Evolutionary conservation across 2,113 vertebrate species (phyloP).

Genomic region (Nothobranchius kuhntae): DNA sequence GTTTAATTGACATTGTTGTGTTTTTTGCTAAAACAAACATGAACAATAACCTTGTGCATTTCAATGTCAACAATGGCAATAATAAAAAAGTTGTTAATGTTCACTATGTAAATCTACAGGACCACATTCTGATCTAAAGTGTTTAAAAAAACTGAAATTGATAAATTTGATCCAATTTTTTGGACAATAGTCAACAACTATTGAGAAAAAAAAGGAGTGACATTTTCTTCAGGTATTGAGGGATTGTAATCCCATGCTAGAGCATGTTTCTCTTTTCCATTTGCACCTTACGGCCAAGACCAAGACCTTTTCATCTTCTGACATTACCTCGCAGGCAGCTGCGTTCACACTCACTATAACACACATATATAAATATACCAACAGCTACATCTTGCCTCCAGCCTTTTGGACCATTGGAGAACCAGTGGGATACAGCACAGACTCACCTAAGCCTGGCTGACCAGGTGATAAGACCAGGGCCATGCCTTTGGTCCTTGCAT

Average conservation of each 20-base stretch:
- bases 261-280: conserved; percentile 68
- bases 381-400: conserved; percentile 21
- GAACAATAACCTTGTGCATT: no score
- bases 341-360: conserved; percentile 48
- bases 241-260: conserved; percentile 19
- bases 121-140: no score
- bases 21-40: no score
- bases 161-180: no score
- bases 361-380: conserved; percentile 6
- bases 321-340: conserved; percentile 56
- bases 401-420: conserved; percentile 16
- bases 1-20: no score
- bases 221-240: conserved; percentile 21
- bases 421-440: conserved; percentile 6
- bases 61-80: no score
- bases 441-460: conserved; percentile 24
- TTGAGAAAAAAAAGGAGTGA: not conserved
- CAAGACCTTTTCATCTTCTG: conserved; percentile 43
- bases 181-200: not conserved
- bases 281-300: conserved; percentile 67
- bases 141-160: no score
- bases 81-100: no score
- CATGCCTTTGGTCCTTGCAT: conserved; percentile 43
- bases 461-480: conserved; percentile 39
- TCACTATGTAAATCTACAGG: no score